Conservation (phyloP, 2,888 invertebrate genomes). For the Ctena decussata region DNA sequence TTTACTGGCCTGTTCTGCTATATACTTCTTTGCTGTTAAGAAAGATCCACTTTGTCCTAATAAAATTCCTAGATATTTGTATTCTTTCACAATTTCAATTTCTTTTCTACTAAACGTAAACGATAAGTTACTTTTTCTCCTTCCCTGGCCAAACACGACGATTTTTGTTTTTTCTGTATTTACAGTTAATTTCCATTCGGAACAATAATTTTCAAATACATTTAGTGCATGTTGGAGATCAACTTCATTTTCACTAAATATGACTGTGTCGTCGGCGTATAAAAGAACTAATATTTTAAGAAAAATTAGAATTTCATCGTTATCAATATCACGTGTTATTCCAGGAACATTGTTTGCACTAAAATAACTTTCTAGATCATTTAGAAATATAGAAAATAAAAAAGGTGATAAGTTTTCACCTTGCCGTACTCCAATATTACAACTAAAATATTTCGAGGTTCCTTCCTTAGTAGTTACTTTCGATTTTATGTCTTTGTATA, state of each 20-base stretch:
- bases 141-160: constrained; percentile 34
- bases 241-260: constrained; percentile 13
- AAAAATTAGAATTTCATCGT: not conserved
- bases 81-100: constrained; percentile 14
- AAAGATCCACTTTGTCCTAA: constrained; percentile 15
- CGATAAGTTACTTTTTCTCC: not conserved
- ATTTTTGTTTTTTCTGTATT: constrained; percentile 44
- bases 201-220: constrained; percentile 26
- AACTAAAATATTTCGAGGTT: too few species aligned
- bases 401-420: not conserved
- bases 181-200: constrained; percentile 26
- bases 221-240: constrained; percentile 28
- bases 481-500: too few species aligned
- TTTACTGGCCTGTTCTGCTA: not conserved
- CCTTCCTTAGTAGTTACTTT: too few species aligned
- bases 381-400: not conserved
- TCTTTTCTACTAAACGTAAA: not conserved
- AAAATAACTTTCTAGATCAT: not conserved
- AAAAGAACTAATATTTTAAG: constrained; percentile 25
- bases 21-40: constrained; percentile 4
- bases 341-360: not conserved
- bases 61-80: constrained; percentile 6
- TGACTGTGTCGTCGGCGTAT: constrained; percentile 46
- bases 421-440: not conserved
- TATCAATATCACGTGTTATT: not conserved